phyloP scores from a whole-genome alignment of 2,113 vertebrate genomes.

The Forbesichthys papilliferus region DNA sequence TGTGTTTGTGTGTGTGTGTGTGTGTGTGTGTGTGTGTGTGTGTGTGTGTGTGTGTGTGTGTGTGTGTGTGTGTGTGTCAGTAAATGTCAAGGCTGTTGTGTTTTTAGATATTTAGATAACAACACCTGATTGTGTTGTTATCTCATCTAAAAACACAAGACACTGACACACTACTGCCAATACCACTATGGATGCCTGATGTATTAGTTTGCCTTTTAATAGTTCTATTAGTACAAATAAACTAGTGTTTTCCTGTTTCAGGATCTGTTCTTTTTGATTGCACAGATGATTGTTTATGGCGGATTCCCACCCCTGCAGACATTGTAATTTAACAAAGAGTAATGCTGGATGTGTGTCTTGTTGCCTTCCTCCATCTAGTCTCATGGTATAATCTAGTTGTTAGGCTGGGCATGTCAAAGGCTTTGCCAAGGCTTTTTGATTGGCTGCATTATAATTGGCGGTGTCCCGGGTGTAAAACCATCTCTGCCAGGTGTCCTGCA shows the following conservation, averaged over 20 bases:
- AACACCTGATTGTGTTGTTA: conserved; percentile 31
- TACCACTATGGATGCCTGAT: conserved; percentile 11
- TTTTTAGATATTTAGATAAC: background rate
- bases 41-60: too few relatives aligned
- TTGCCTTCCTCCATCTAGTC: conserved; percentile 65
- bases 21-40: too few relatives aligned
- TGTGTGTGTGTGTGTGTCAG: too few relatives aligned
- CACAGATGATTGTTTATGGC: conserved; percentile 79
- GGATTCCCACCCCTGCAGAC: conserved; percentile 73
- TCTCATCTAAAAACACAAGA: conserved; percentile 19
- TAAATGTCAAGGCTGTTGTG: conserved; percentile 36
- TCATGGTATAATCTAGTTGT: conserved; percentile 70
- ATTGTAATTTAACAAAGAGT: conserved; percentile 78
- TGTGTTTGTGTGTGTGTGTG: too few relatives aligned
- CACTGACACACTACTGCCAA: conserved; percentile 3
- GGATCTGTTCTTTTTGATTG: conserved; percentile 63
- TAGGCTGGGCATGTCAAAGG: conserved; percentile 54
- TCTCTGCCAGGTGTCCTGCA: conserved; percentile 73
- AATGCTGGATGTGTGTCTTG: conserved; percentile 60
- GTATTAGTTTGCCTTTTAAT: conserved; percentile 12
- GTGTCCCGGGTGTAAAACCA: conserved; percentile 72
- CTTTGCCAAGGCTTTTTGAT: conserved; percentile 71
- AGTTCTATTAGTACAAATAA: conserved; percentile 2
- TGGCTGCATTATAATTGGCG: conserved; percentile 73
- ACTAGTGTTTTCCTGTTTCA: too few relatives aligned